phyloP scores from a whole-genome alignment of 1,140 invertebrate species.

The Galleria mellonella region DNA sequence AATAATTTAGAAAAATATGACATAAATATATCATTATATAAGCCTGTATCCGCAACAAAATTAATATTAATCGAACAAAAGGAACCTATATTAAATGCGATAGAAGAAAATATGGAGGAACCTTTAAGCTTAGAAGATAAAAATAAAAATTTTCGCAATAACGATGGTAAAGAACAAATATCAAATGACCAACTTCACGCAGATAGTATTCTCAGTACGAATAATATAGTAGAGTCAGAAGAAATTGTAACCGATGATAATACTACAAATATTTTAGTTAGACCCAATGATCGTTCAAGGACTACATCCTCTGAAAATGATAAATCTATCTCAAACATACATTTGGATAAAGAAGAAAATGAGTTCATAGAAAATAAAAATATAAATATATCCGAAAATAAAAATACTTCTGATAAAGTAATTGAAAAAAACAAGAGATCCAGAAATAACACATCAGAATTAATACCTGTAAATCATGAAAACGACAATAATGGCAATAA shows the following conservation, averaged over 20 bases:
- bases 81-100: slow-evolving; percentile 19
- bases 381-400: slow-evolving; percentile 8
- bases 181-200: no score
- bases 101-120: slow-evolving; percentile 14
- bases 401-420: slow-evolving; percentile 2
- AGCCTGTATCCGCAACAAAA: slow-evolving; percentile 18
- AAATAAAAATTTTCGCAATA: background rate
- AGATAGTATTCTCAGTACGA: no score
- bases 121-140: background rate
- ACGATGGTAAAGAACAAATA: background rate
- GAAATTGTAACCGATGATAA: background rate
- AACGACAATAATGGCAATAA: slow-evolving; percentile 15
- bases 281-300: background rate
- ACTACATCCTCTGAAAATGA: background rate
- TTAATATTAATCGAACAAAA: slow-evolving; percentile 26
- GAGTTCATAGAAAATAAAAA: background rate
- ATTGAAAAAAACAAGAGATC: background rate
- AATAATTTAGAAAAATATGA: slow-evolving; percentile 13
- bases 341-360: background rate
- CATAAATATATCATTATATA: slow-evolving; percentile 19
- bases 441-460: background rate
- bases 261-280: no score
- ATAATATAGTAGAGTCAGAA: background rate
- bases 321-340: background rate
- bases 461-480: slow-evolving; percentile 2